Percentiles rank a stretch among this genome's conserved stretches.
These are phyloP conservation scores for Papilio machaon DNA, from an alignment of 1,140 invertebrate species.

Conservation along the genomic window DNA sequence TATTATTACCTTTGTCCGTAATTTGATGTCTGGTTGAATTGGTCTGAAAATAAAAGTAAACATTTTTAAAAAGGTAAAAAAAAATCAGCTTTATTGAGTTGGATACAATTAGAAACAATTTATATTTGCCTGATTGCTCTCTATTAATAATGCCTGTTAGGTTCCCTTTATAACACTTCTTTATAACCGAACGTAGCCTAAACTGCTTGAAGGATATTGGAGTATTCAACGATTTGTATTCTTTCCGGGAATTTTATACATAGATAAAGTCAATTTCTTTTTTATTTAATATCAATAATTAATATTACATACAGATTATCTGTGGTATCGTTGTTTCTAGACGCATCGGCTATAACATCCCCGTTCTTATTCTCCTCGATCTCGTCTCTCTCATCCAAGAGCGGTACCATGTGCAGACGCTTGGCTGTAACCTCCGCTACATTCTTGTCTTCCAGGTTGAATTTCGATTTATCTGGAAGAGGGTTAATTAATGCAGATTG, in stretches of 20 bases:
- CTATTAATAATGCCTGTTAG: too few species aligned
- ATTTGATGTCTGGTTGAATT: background rate
- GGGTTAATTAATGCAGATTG: background rate
- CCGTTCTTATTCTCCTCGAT: background rate
- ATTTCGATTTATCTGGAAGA: background rate
- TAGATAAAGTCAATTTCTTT: too few species aligned
- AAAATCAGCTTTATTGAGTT: too few species aligned
- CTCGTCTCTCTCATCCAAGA: background rate
- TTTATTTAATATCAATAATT: too few species aligned
- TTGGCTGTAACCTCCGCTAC: background rate
- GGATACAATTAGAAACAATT: background rate
- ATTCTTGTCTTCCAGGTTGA: background rate
- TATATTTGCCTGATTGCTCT: too few species aligned
- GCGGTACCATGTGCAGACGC: constrained; percentile 2
- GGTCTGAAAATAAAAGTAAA: background rate
- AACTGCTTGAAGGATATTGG: too few species aligned
- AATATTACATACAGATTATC: background rate
- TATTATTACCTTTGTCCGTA: background rate
- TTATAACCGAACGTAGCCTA: too few species aligned
- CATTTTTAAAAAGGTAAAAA: too few species aligned
- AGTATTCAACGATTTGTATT: too few species aligned
- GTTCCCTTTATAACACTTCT: too few species aligned
- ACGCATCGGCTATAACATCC: too few species aligned
- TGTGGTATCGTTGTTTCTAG: background rate
- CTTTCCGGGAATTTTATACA: too few species aligned